Conservation (phyloP, 2,797 vertebrate species). For the Alca torda region DNA sequence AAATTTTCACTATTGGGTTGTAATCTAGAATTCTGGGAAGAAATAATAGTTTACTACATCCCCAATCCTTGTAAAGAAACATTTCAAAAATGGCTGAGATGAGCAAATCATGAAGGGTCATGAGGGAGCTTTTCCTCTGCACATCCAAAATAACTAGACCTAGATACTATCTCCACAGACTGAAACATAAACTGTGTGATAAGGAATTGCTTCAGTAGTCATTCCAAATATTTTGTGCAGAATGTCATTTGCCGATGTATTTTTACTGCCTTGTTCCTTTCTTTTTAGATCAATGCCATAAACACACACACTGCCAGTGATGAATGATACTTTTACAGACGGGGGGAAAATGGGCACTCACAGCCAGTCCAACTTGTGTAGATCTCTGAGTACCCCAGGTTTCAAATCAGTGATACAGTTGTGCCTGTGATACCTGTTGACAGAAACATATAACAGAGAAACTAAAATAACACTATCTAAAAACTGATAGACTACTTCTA, state of each 20-base stretch:
- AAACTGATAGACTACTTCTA: background rate
- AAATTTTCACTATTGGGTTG: slow-evolving; percentile 80
- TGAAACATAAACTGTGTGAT: background rate
- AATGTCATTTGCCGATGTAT: background rate
- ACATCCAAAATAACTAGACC: background rate
- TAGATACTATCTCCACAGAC: background rate
- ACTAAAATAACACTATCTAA: background rate
- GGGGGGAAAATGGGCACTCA: slow-evolving; percentile 68
- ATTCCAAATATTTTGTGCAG: background rate
- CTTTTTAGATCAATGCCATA: background rate
- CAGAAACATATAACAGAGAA: background rate
- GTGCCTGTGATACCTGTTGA: slow-evolving; percentile 81
- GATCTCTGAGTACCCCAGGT: slow-evolving; percentile 80
- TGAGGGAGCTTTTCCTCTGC: background rate
- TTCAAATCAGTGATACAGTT: slow-evolving; percentile 79
- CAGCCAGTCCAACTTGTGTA: slow-evolving; percentile 81
- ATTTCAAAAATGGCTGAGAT: background rate
- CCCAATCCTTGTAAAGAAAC: background rate
- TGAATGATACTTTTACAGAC: background rate
- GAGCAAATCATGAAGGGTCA: background rate
- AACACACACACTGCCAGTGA: background rate
- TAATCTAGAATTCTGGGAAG: slow-evolving; percentile 83
- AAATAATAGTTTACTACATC: background rate
- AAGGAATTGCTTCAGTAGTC: background rate
- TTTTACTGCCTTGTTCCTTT: background rate